Percentiles rank a stretch among this genome's conserved stretches.
These are phyloP conservation scores for Spheniscus humboldti DNA, from an alignment of 2,797 vertebrate species.

Conservation along the genomic window DNA sequence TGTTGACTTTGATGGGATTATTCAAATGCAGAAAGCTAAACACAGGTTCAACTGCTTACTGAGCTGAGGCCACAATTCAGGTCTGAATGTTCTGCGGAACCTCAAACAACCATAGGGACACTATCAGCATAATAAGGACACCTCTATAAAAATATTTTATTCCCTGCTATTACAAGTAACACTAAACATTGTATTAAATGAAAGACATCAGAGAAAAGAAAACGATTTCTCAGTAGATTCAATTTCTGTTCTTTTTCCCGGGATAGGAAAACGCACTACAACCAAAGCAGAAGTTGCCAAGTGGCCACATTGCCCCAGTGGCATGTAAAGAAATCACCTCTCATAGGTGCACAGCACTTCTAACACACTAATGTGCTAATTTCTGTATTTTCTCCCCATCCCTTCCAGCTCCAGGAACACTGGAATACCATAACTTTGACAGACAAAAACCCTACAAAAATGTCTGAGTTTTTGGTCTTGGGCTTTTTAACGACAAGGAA, in stretches of 20 bases:
- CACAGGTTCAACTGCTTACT: background rate
- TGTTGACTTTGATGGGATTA: background rate
- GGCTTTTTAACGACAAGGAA: background rate
- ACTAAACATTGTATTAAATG: background rate
- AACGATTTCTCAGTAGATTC: background rate
- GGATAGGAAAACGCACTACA: background rate
- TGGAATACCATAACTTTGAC: background rate
- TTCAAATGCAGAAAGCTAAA: background rate
- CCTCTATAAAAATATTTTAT: background rate
- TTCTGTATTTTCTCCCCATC: background rate
- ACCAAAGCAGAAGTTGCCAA: background rate
- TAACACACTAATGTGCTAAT: background rate
- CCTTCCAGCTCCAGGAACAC: background rate
- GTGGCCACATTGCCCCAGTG: background rate
- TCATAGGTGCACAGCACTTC: background rate
- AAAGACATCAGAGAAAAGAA: background rate
- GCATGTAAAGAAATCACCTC: background rate
- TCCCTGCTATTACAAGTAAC: background rate
- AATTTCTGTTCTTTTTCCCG: background rate
- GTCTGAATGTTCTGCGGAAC: background rate
- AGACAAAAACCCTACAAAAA: background rate
- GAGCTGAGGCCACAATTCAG: background rate
- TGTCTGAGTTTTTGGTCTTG: background rate
- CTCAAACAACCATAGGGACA: background rate
- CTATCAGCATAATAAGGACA: background rate